Percentiles rank a stretch among this genome's conserved stretches.
Conservation (phyloP, 1,140 invertebrate genomes). For the Eumeta japonica region DNA sequence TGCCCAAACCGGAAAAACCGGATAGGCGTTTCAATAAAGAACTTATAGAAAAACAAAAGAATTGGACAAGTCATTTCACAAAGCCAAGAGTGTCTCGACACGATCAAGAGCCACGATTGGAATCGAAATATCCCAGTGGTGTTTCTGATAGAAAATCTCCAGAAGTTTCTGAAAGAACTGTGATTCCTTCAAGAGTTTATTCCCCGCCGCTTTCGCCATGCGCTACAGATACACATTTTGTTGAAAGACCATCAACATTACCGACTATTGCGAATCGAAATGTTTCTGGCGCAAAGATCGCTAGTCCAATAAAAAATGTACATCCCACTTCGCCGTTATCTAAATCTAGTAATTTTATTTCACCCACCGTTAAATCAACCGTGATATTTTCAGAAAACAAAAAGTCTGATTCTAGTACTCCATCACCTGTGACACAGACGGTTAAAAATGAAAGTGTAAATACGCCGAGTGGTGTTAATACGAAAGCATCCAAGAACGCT, state of each 20-base stretch:
- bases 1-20: constrained; percentile 72
- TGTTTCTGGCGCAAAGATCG: constrained; percentile 35
- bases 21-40: constrained; percentile 81
- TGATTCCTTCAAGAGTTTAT: constrained; percentile 44
- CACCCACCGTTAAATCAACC: constrained; percentile 17
- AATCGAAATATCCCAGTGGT: constrained; percentile 29
- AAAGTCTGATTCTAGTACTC: too few species aligned
- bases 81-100: constrained; percentile 66
- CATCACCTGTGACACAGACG: too few species aligned
- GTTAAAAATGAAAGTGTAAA: constrained; percentile 24
- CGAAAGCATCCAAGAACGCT: constrained; percentile 16
- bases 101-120: constrained; percentile 55
- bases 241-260: constrained; percentile 40
- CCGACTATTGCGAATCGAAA: constrained; percentile 38
- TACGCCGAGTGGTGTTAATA: too few species aligned
- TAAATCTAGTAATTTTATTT: constrained; percentile 34
- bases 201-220: constrained; percentile 45
- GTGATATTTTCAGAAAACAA: too few species aligned
- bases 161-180: constrained; percentile 35
- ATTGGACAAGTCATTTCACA: constrained; percentile 88
- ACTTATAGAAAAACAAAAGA: constrained; percentile 84
- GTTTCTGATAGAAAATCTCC: constrained; percentile 39
- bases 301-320: constrained; percentile 46
- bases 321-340: constrained; percentile 31
- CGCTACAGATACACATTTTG: constrained; percentile 30